phyloP scores from a whole-genome alignment of 2,797 vertebrate species.

The Buphagus erythrorhynchus region DNA sequence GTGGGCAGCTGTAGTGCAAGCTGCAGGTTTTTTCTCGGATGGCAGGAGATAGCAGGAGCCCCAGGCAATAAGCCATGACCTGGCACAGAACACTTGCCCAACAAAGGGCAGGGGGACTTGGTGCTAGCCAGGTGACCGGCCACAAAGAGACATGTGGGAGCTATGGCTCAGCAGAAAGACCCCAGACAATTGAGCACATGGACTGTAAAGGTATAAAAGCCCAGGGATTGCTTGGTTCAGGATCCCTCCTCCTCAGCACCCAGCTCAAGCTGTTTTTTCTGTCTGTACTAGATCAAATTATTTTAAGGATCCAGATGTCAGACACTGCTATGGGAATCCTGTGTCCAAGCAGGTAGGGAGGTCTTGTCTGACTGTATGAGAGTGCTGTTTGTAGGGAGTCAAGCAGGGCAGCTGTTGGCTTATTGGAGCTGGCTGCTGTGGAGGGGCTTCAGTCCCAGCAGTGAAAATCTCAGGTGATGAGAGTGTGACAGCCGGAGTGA shows the following conservation, averaged over 20 bases:
- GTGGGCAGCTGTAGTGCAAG: not conserved
- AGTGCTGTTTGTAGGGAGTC: not conserved
- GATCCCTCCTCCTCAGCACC: not conserved
- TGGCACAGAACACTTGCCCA: not conserved
- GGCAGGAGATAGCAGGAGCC: not conserved
- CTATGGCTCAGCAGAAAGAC: not conserved
- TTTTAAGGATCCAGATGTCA: not conserved
- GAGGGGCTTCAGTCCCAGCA: not conserved
- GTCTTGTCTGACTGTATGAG: not conserved
- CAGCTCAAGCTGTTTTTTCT: not conserved
- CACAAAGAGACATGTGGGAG: not conserved
- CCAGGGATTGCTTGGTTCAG: not conserved
- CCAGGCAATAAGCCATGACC: not conserved
- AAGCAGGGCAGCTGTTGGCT: not conserved
- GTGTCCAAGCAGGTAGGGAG: not conserved
- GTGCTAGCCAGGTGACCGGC: not conserved
- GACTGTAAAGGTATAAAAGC: not conserved
- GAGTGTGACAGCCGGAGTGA: not conserved
- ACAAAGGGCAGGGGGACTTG: not conserved
- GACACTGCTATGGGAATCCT: not conserved
- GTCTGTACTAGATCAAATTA: not conserved
- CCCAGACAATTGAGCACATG: not conserved
- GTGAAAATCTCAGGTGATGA: not conserved
- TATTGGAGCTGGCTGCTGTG: fast-evolving
- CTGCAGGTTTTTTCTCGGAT: not conserved